Evolutionary conservation across 2,888 invertebrate genomes (phyloP).

Genomic region (Venusia cambrica): DNA sequence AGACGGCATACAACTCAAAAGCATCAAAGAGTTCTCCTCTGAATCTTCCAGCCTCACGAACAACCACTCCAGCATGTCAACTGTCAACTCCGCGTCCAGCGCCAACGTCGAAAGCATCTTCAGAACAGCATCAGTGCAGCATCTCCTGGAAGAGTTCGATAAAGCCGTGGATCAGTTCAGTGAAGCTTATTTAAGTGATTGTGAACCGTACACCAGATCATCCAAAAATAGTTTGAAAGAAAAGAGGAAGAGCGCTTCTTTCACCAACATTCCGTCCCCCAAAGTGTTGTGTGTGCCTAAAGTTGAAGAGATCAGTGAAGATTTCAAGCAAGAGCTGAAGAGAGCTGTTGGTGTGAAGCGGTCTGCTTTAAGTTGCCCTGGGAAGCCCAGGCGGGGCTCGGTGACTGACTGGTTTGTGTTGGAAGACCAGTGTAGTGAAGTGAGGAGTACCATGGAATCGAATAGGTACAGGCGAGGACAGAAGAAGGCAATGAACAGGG

Average conservation of each 20-base stretch:
- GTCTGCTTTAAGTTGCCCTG: conserved; percentile 26
- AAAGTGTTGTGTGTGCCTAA: conserved; percentile 63
- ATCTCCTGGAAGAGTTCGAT: conserved; percentile 63
- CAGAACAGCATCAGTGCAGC: conserved; percentile 58
- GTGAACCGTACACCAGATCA: conserved; percentile 66
- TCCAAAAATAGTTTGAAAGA: conserved; percentile 37
- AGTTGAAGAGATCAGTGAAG: conserved; percentile 62
- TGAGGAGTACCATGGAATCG: conserved; percentile 32
- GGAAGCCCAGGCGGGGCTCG: conserved; percentile 56
- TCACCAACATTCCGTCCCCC: conserved; percentile 59
- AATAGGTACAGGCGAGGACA: conserved; percentile 62
- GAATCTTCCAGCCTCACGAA: conserved; percentile 45
- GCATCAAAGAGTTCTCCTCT: conserved; percentile 55
- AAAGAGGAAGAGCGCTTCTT: conserved; percentile 65
- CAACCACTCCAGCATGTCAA: conserved; percentile 54
- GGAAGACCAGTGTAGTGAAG: conserved; percentile 48
- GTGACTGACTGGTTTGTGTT: conserved; percentile 74
- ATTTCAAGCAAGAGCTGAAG: conserved; percentile 62
- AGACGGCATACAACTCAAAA: conserved; percentile 58
- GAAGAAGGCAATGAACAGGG: conserved; percentile 62
- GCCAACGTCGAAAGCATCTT: conserved; percentile 55
- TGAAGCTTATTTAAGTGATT: conserved; percentile 69
- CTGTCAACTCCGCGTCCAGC: conserved; percentile 59
- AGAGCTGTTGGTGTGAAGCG: conserved; percentile 49
- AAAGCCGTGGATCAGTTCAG: conserved; percentile 70